phyloP scores from a whole-genome alignment of 2,113 vertebrate species.

The Callocephalon fimbriatum region DNA sequence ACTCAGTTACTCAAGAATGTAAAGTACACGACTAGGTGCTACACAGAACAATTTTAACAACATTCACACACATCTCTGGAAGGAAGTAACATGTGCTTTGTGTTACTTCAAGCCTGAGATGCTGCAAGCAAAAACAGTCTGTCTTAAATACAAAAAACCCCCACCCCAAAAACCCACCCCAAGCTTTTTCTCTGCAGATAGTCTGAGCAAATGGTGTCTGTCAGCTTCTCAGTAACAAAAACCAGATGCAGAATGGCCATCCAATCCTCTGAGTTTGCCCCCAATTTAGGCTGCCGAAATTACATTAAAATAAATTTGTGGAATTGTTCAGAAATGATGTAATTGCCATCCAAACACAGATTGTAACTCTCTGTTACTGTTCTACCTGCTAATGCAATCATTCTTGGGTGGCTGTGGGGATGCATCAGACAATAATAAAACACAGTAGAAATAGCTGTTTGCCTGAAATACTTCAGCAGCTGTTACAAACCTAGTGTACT shows the following conservation, averaged over 20 bases:
- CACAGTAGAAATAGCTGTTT: not conserved
- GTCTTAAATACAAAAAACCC: not conserved
- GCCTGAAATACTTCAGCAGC: not conserved
- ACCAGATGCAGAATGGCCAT: not conserved
- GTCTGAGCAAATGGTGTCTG: not conserved
- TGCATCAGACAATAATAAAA: conserved; percentile 17
- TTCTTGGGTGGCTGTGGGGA: not conserved
- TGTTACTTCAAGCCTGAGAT: not conserved
- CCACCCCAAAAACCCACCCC: not conserved
- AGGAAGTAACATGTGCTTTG: not conserved
- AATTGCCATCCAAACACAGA: not conserved
- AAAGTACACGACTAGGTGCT: not conserved
- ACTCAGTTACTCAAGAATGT: not conserved
- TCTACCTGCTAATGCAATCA: not conserved
- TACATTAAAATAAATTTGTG: not conserved
- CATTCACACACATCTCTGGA: not conserved
- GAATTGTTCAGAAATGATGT: not conserved
- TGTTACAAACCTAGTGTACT: not conserved
- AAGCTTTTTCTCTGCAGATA: not conserved
- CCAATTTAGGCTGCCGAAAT: conserved; percentile 14
- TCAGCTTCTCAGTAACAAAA: not conserved
- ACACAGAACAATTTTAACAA: not conserved
- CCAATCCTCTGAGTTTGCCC: not conserved
- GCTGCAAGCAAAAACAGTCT: not conserved
- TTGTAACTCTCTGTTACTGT: not conserved